These are phyloP conservation scores for Hydriomena furcata DNA, from an alignment of 2,888 invertebrate species.

Conservation along the genomic window DNA sequence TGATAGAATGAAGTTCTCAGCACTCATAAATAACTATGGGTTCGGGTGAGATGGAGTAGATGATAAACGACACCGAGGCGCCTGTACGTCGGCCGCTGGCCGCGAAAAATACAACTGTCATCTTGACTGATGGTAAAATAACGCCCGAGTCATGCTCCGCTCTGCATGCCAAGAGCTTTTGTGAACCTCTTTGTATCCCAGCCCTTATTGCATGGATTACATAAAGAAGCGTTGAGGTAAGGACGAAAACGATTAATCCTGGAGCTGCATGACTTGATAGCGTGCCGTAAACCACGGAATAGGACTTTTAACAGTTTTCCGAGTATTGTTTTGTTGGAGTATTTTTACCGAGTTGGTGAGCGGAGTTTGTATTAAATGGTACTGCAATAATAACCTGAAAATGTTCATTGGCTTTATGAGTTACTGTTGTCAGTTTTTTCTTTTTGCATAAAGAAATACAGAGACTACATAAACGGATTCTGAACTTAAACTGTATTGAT, in stretches of 20 bases:
- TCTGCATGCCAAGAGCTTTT: slow-evolving; percentile 75
- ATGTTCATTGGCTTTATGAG: slow-evolving; percentile 20
- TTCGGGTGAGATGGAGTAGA: slow-evolving; percentile 63
- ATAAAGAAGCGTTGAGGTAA: slow-evolving; percentile 55
- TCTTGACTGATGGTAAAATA: slow-evolving; percentile 81
- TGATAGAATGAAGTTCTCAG: slow-evolving; percentile 39
- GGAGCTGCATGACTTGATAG: slow-evolving; percentile 39
- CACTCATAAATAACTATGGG: slow-evolving; percentile 69
- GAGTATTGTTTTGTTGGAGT: slow-evolving; percentile 29
- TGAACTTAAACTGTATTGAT: background rate
- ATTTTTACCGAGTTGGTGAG: slow-evolving; percentile 18
- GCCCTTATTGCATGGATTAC: slow-evolving; percentile 67
- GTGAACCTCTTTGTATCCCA: slow-evolving; percentile 65
- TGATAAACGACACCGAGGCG: slow-evolving; percentile 78
- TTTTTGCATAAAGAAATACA: background rate
- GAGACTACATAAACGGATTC: background rate
- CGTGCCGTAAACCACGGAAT: slow-evolving; percentile 30
- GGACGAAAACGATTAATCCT: slow-evolving; percentile 44
- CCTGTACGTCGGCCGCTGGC: slow-evolving; percentile 73
- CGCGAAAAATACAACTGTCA: slow-evolving; percentile 82
- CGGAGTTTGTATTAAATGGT: slow-evolving; percentile 11
- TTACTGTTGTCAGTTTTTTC: background rate
- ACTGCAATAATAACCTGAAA: slow-evolving; percentile 4
- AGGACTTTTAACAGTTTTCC: slow-evolving; percentile 20
- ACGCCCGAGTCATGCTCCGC: slow-evolving; percentile 71